Percentiles rank a stretch among this genome's conserved stretches.
Evolutionary conservation across 2,888 invertebrate genomes (phyloP).

Genomic region (Mesoligia furuncula): DNA sequence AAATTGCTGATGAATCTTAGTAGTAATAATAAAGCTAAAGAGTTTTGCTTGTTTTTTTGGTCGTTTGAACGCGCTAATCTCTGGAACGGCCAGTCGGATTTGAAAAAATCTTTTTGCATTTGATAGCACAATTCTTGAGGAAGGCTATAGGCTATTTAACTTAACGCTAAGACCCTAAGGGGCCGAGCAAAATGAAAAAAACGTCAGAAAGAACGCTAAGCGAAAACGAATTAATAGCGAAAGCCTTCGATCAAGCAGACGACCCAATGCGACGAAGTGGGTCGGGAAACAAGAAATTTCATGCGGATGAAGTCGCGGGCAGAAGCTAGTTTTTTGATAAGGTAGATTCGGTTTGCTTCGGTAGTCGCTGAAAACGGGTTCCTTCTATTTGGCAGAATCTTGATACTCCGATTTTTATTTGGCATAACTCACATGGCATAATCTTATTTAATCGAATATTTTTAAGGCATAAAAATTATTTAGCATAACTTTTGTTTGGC

Average conservation of each 20-base stretch:
- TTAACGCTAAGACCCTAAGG: neutral
- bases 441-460: no score
- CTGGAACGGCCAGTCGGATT: neutral
- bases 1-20: slow-evolving; percentile 12
- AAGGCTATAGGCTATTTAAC: no score
- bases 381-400: no score
- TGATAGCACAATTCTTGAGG: neutral
- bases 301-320: neutral
- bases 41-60: neutral
- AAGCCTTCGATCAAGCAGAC: no score
- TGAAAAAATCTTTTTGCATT: neutral
- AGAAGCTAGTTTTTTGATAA: neutral
- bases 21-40: no score
- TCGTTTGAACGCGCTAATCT: neutral
- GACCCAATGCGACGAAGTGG: no score
- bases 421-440: no score
- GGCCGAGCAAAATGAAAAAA: neutral
- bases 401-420: no score
- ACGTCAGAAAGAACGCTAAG: neutral
- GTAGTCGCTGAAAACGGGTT: neutral
- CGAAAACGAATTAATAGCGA: neutral
- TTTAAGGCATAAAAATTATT: no score
- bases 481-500: no score
- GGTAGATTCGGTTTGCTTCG: neutral
- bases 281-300: neutral